A percentile compares a stretch with the other conserved stretches of the same genome.
Conservation (phyloP, 2,113 vertebrate species). For the Candoia aspera region DNA sequence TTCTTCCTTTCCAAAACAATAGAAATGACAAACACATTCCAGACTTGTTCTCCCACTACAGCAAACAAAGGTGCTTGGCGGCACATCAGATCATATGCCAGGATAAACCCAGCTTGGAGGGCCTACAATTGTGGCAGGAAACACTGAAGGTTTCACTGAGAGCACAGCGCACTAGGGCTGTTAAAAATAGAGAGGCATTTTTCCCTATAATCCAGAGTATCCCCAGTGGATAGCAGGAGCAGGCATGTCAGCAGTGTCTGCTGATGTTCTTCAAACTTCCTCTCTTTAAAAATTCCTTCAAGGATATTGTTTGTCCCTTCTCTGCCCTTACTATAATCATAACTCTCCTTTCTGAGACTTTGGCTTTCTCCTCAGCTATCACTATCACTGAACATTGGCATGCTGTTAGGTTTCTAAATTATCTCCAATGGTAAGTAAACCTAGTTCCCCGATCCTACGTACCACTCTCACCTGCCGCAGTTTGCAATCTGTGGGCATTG, state of each 20-base stretch:
- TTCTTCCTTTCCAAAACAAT: conserved; percentile 33
- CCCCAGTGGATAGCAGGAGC: not conserved
- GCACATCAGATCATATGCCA: not conserved
- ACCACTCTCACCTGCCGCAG: not conserved
- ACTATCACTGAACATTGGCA: not conserved
- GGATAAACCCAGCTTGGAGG: conserved; percentile 1
- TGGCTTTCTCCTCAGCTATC: not conserved
- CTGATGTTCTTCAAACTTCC: not conserved
- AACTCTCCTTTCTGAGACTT: not conserved
- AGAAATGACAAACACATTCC: not conserved
- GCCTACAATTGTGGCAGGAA: conserved; percentile 30
- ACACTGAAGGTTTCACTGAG: conserved; percentile 18
- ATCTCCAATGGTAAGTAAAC: not conserved
- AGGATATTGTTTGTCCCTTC: not conserved
- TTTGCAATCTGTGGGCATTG: not conserved
- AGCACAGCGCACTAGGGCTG: not conserved
- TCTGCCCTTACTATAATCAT: not conserved
- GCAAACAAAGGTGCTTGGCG: not conserved
- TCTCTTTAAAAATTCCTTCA: conserved; percentile 12
- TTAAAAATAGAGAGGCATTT: conserved; percentile 22
- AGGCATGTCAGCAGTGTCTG: not conserved
- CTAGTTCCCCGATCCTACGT: not conserved
- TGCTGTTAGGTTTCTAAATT: not conserved
- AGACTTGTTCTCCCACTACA: conserved; percentile 13
- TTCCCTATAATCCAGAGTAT: conserved; percentile 14